Percentiles rank a stretch among this genome's conserved stretches.
Evolutionary conservation across 2,888 invertebrate genomes (phyloP).

Genomic region (Tetropium fuscum): DNA sequence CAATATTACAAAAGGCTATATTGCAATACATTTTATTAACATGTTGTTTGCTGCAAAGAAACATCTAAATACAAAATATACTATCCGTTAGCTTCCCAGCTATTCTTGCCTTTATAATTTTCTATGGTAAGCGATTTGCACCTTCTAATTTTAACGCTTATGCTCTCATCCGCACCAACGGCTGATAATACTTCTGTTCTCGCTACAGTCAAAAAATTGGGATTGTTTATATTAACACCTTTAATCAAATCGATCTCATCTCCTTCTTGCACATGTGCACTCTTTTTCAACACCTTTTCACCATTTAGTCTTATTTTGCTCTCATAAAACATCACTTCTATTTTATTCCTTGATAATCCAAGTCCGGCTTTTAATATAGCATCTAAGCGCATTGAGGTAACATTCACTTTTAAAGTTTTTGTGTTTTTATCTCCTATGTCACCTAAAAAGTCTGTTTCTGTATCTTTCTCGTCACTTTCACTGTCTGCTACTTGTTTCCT

Average conservation of each 20-base stretch:
- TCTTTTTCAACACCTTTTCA: constrained; percentile 81
- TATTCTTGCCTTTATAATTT: constrained; percentile 69
- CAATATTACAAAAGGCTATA: too few relatives aligned
- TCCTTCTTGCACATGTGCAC: constrained; percentile 72
- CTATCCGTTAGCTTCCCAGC: constrained; percentile 34
- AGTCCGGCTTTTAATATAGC: constrained; percentile 77
- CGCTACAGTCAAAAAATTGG: constrained; percentile 76
- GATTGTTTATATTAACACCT: constrained; percentile 75
- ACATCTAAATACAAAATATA: too few relatives aligned
- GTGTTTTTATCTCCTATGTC: constrained; percentile 69
- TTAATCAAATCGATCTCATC: constrained; percentile 86
- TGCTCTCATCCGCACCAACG: constrained; percentile 69
- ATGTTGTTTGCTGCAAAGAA: too few relatives aligned
- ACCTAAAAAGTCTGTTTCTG: constrained; percentile 66
- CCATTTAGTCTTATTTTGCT: constrained; percentile 86
- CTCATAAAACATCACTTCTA: constrained; percentile 84
- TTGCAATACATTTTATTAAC: background rate
- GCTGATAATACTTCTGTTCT: constrained; percentile 75
- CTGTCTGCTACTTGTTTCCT: constrained; percentile 68
- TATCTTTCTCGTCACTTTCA: constrained; percentile 60
- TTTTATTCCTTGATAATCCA: constrained; percentile 81
- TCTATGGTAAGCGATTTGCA: constrained; percentile 80
- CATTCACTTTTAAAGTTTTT: constrained; percentile 73
- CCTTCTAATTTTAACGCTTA: constrained; percentile 73
- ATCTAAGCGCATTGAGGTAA: constrained; percentile 79